Evolutionary conservation across 2,888 invertebrate species (phyloP).

Genomic region (Caenorhabditis sp.): DNA sequence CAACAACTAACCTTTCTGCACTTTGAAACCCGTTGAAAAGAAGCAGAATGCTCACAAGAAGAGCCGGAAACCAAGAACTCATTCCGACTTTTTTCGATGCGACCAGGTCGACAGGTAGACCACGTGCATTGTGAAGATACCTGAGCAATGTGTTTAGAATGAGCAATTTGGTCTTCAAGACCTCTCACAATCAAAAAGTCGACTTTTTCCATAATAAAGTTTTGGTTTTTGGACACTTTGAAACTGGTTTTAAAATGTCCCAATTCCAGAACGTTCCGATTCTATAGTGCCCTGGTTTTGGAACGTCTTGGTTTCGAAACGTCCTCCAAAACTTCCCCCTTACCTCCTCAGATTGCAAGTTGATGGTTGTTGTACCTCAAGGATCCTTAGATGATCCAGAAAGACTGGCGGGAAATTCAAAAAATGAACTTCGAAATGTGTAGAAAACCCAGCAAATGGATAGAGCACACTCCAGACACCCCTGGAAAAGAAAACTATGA

Average conservation of each 20-base stretch:
- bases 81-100: constrained; percentile 52
- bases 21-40: background rate
- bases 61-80: background rate
- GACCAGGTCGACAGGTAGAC: constrained; percentile 55
- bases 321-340: background rate
- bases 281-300: too few species aligned
- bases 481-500: background rate
- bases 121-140: constrained; percentile 44
- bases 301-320: too few species aligned
- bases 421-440: background rate
- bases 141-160: constrained; percentile 8
- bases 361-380: background rate
- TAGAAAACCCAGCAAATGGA: background rate
- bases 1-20: too few species aligned
- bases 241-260: too few species aligned
- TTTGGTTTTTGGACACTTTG: too few species aligned
- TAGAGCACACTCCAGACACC: too few species aligned
- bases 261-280: too few species aligned
- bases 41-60: background rate
- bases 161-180: too few species aligned
- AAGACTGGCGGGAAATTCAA: background rate
- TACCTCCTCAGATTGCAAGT: constrained; percentile 15
- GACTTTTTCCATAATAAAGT: too few species aligned
- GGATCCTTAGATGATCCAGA: background rate
- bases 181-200: too few species aligned